phyloP scores from a whole-genome alignment of 2,888 invertebrate genomes.

The Anthophora plumipes region DNA sequence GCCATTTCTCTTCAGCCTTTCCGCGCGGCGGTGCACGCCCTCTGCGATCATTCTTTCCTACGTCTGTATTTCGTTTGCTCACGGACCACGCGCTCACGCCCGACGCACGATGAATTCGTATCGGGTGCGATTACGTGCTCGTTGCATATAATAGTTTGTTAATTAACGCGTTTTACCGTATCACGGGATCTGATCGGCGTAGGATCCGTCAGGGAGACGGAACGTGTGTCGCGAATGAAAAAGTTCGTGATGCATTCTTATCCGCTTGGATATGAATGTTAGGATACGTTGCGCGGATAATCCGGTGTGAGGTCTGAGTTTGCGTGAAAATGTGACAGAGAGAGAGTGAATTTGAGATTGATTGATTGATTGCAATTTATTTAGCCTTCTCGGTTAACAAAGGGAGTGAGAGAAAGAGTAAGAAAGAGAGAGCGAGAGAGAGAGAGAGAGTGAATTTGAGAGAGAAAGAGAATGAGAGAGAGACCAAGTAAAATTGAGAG shows the following conservation, averaged over 20 bases:
- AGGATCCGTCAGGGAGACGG: neutral
- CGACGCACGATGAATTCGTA: conserved; percentile 22
- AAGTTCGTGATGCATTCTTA: neutral
- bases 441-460: too few species aligned
- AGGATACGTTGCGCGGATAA: neutral
- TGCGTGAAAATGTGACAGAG: too few species aligned
- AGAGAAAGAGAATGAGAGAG: too few species aligned
- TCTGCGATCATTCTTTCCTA: conserved; percentile 43
- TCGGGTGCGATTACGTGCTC: conserved; percentile 13
- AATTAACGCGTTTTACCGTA: conserved; percentile 21
- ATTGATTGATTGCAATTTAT: too few species aligned
- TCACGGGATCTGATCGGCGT: conserved; percentile 9
- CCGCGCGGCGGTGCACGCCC: conserved; percentile 32
- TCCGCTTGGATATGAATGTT: neutral
- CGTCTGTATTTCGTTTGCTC: conserved; percentile 41
- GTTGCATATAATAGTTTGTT: conserved; percentile 26
- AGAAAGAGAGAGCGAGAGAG: too few species aligned
- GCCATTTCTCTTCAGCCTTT: conserved; percentile 61
- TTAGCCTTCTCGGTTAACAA: too few species aligned
- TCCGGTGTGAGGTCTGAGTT: too few species aligned
- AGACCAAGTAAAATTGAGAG: too few species aligned
- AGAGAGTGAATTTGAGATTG: too few species aligned
- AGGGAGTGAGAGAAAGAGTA: too few species aligned
- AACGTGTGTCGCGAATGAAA: conserved; percentile 11
- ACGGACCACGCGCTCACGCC: neutral